phyloP scores from a whole-genome alignment of 1,140 invertebrate species.

The Monomorium pharaonis region DNA sequence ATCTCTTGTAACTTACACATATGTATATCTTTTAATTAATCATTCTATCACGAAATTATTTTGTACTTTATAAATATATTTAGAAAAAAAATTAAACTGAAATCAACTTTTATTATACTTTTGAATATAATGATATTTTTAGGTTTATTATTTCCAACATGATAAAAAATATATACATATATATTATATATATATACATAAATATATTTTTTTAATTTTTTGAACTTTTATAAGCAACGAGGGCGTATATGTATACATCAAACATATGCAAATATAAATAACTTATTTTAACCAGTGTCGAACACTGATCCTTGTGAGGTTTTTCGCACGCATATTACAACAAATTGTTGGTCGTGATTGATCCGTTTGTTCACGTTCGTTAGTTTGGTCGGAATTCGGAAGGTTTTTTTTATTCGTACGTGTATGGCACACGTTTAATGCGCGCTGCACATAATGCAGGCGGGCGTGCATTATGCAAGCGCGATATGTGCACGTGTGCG shows the following conservation, averaged over 20 bases:
- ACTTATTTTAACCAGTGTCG: neutral
- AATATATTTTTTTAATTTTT: neutral
- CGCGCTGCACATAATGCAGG: too few species aligned
- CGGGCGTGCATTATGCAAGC: neutral
- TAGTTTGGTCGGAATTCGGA: neutral
- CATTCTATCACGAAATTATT: neutral
- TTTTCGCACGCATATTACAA: neutral
- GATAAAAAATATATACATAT: neutral
- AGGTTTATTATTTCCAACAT: neutral
- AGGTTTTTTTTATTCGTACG: neutral
- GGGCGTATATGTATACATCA: neutral
- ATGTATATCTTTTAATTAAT: neutral
- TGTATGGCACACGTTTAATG: neutral
- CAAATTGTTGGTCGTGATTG: constrained; percentile 11
- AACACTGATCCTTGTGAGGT: neutral
- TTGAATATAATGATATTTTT: neutral
- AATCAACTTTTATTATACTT: neutral
- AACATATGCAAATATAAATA: neutral
- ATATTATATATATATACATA: too few species aligned
- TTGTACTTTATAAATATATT: neutral
- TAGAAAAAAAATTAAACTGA: neutral
- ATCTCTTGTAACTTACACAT: too few species aligned
- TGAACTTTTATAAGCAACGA: neutral
- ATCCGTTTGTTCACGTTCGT: neutral
- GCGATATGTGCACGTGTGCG: neutral